Evolutionary conservation across 2,113 vertebrate genomes (phyloP).

Genomic region (Embiotoca jacksoni): DNA sequence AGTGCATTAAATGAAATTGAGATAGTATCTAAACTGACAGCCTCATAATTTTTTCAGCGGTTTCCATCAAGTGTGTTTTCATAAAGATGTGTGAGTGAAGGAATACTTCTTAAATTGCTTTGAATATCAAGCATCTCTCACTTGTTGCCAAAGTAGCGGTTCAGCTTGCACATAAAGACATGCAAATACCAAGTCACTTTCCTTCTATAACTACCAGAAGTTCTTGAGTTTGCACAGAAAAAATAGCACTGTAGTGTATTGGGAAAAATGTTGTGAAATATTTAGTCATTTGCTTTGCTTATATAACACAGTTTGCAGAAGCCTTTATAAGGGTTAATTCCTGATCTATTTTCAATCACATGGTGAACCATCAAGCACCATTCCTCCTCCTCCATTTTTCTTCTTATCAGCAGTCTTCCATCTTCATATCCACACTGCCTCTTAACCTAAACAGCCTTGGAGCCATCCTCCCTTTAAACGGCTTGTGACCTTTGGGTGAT

Average conservation of each 20-base stretch:
- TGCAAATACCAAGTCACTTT: neutral
- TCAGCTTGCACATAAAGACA: neutral
- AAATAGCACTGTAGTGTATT: neutral
- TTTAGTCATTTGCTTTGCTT: neutral
- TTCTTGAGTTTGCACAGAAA: neutral
- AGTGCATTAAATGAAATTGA: conserved; percentile 43
- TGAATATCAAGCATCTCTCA: conserved; percentile 26
- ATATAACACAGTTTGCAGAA: conserved; percentile 3
- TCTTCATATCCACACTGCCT: conserved; percentile 29
- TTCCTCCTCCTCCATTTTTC: conserved; percentile 12
- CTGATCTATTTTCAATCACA: conserved; percentile 24
- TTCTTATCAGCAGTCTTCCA: conserved; percentile 28
- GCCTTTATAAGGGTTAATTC: conserved; percentile 8
- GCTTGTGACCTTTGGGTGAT: conserved; percentile 61
- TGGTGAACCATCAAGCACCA: conserved; percentile 23
- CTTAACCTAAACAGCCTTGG: conserved; percentile 45
- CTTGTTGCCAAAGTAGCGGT: neutral
- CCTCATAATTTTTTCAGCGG: conserved; percentile 18
- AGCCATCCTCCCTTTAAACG: conserved; percentile 43
- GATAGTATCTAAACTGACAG: conserved; percentile 27
- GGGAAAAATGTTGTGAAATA: conserved; percentile 4
- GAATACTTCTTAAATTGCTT: neutral
- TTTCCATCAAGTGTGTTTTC: conserved; percentile 15
- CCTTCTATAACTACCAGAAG: neutral
- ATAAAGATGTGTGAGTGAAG: conserved; percentile 11